Evolutionary conservation across 2,888 invertebrate genomes (phyloP), one percentile per base, ranked within the genome.

Genomic region (Autographa pulchrina): DNA sequence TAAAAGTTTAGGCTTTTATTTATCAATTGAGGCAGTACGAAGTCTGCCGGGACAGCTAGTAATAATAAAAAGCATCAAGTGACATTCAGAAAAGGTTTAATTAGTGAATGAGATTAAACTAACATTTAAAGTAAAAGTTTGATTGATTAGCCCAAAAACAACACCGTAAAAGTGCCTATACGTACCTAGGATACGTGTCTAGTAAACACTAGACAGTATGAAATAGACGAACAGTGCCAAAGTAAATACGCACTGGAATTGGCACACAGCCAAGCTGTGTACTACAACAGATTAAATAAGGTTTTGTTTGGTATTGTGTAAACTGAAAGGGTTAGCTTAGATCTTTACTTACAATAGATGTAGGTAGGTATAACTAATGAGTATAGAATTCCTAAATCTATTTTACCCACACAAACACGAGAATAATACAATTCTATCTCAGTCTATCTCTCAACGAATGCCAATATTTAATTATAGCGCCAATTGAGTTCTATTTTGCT

Each of bases 211-310:
- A 56, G 54, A 56, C 54, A 56, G 25, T 25, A 56, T 56, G 38
- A 11, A 52, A 31, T 35, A 25, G 7, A 52, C 18, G n/a, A 62
- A 58, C 3, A 20, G 14, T 67, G 74, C 68, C 64, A 73, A 75
- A 58, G 13, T 78, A 64, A 78, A 67, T 52, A 48, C 72, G 52
- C 64, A 65, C 65, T 52, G 56, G 32, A 58, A 14, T 16, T 76
- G 76, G 79, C 75, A 18, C 0, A 13, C 2, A 63, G 63, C 70
- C 79, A 76, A 61, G 7, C 58, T 18, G 20, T 31, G 20, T 41
- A 60, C 11, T 70, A 63, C 60, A 43, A 68, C 56, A 56, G 18
- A 43, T 35, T 11, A 32, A 63, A 56, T 56, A 64, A 14, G 16
- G 64, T 35, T 56, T 35, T 9, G 20, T 9, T 54, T 20, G n/a